Evolutionary conservation across 2,888 invertebrate genomes (phyloP).

Genomic region (Dasypogon diadema): DNA sequence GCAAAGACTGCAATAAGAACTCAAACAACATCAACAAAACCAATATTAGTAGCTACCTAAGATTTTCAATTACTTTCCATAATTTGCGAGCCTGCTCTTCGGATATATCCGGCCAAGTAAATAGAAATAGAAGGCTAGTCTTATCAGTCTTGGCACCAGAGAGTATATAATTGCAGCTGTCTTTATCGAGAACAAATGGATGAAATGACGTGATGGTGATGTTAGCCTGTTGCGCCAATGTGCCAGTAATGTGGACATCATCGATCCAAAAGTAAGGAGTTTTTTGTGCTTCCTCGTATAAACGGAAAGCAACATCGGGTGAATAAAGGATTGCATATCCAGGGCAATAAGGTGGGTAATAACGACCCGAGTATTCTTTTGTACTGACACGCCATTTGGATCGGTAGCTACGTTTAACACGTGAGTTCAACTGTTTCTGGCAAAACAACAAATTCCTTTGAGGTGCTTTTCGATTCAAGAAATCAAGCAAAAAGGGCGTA

Average conservation of each 20-base stretch:
- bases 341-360: conserved; percentile 82
- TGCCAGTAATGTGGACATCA: conserved; percentile 83
- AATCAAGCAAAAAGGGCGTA: conserved; percentile 73
- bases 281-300: conserved; percentile 73
- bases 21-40: background rate
- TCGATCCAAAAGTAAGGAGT: conserved; percentile 86
- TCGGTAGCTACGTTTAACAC: conserved; percentile 73
- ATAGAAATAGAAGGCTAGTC: conserved; percentile 63
- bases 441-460: conserved; percentile 76
- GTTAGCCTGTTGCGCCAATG: conserved; percentile 71
- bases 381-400: conserved; percentile 84
- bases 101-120: conserved; percentile 67
- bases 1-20: background rate
- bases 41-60: conserved; percentile 33
- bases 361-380: conserved; percentile 73
- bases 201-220: conserved; percentile 68
- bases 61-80: conserved; percentile 63
- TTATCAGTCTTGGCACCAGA: conserved; percentile 58
- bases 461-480: conserved; percentile 61
- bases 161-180: conserved; percentile 24
- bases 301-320: conserved; percentile 72
- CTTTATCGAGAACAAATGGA: conserved; percentile 60
- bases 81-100: conserved; percentile 68
- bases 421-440: conserved; percentile 69
- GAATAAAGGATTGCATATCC: conserved; percentile 80